Conservation (phyloP, 2,888 invertebrate genomes). For the Coelinius sp. region DNA sequence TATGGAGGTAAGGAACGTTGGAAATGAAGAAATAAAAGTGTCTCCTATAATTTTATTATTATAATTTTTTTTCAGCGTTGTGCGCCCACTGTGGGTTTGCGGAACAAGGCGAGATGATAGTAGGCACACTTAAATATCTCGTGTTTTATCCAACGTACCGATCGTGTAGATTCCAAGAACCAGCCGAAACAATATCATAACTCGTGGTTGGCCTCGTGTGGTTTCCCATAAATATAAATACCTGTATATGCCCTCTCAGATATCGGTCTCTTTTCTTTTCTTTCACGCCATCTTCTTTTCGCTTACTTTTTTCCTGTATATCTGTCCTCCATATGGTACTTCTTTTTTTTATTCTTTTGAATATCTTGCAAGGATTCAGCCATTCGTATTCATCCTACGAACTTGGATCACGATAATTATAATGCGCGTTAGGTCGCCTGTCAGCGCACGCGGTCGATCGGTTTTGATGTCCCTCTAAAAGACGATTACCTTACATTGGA, state of each 20-base stretch:
- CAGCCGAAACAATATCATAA: constrained; percentile 70
- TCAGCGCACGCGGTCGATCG: constrained; percentile 59
- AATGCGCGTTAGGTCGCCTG: constrained; percentile 59
- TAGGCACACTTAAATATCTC: constrained; percentile 40
- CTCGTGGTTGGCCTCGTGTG: constrained; percentile 58
- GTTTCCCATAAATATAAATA: constrained; percentile 67
- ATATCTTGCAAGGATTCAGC: constrained; percentile 28
- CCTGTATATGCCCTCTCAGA: constrained; percentile 55
- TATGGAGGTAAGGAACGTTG: constrained; percentile 37
- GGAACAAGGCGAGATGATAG: constrained; percentile 24
- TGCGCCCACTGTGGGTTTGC: neutral
- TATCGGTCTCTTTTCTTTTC: constrained; percentile 44
- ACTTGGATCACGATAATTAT: constrained; percentile 61
- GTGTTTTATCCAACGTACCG: constrained; percentile 68
- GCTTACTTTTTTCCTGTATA: constrained; percentile 33
- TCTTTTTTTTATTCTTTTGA: constrained; percentile 21
- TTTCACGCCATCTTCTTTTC: constrained; percentile 41
- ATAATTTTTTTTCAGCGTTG: constrained; percentile 2
- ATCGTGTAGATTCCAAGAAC: constrained; percentile 70
- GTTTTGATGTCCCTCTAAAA: constrained; percentile 54
- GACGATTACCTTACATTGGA: constrained; percentile 6
- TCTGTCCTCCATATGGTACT: constrained; percentile 31
- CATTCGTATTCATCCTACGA: constrained; percentile 50
- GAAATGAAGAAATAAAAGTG: constrained; percentile 42
- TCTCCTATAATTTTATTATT: constrained; percentile 28